phyloP scores from a whole-genome alignment of 2,888 invertebrate genomes.

The Nomada flava region DNA sequence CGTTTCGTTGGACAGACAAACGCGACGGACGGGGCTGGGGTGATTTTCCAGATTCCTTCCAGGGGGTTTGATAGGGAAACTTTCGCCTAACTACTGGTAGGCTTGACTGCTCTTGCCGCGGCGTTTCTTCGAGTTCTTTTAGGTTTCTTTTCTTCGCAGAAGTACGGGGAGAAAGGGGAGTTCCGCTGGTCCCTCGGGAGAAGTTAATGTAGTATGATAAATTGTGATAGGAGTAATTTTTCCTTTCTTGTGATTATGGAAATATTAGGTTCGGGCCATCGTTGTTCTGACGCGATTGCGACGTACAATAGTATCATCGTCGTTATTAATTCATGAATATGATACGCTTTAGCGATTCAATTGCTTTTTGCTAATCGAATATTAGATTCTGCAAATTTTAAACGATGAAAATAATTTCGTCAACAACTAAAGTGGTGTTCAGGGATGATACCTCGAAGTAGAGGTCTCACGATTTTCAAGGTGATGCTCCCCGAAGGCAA shows the following conservation, averaged over 20 bases:
- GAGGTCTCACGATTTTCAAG: slow-evolving; percentile 35
- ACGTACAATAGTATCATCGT: no score
- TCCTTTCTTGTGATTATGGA: not conserved
- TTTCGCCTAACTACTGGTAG: slow-evolving; percentile 51
- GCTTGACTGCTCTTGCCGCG: slow-evolving; percentile 15
- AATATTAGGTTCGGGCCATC: no score
- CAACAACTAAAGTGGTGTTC: not conserved
- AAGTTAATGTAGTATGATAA: no score
- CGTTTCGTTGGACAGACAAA: slow-evolving; percentile 51
- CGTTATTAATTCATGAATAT: no score
- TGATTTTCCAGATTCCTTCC: slow-evolving; percentile 1
- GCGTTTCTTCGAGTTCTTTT: not conserved
- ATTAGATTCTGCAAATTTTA: not conserved
- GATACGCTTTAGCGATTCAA: no score
- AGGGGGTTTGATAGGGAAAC: slow-evolving; percentile 49
- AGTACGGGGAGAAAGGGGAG: not conserved
- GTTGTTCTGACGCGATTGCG: no score
- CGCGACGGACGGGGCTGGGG: slow-evolving; percentile 11
- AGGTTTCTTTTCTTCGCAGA: not conserved
- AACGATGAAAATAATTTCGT: not conserved
- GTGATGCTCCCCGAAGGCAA: not conserved
- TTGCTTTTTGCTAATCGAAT: no score
- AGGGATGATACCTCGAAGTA: not conserved
- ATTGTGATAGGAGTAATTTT: not conserved
- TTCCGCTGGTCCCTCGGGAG: no score